A percentile compares a stretch with the other conserved stretches of the same genome.
phyloP scores from a whole-genome alignment of 2,113 vertebrate genomes.

The Elephas maximus region DNA sequence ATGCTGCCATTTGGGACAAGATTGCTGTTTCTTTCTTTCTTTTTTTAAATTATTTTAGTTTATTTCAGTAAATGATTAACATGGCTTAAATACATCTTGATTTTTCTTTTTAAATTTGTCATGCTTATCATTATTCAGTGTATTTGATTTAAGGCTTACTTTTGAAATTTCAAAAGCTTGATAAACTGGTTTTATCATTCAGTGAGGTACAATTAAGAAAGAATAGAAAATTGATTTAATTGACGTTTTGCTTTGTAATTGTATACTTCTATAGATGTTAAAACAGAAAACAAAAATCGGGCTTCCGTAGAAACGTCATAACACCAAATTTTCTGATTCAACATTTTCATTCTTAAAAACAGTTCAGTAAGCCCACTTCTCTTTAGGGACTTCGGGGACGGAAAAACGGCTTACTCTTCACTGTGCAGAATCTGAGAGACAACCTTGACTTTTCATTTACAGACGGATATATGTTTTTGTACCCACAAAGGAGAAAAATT shows the following conservation, averaged over 20 bases:
- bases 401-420: neutral
- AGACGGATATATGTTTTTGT: conserved; percentile 11
- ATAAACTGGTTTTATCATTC: neutral
- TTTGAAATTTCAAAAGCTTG: neutral
- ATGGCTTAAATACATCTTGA: neutral
- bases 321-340: neutral
- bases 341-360: neutral
- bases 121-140: neutral
- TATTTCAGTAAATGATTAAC: neutral
- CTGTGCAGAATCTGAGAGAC: neutral
- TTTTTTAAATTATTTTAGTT: neutral
- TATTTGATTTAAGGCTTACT: neutral
- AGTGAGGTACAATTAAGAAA: neutral
- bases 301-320: neutral
- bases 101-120: neutral
- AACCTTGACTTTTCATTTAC: conserved; percentile 3
- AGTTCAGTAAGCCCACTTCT: neutral
- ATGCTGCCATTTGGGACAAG: neutral
- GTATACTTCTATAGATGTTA: neutral
- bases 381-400: neutral
- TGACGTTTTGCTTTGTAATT: neutral
- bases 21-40: neutral
- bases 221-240: neutral
- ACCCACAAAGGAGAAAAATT: neutral
- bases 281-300: neutral